Conservation (phyloP, 1,140 invertebrate species). For the Octopus bimaculoides region DNA sequence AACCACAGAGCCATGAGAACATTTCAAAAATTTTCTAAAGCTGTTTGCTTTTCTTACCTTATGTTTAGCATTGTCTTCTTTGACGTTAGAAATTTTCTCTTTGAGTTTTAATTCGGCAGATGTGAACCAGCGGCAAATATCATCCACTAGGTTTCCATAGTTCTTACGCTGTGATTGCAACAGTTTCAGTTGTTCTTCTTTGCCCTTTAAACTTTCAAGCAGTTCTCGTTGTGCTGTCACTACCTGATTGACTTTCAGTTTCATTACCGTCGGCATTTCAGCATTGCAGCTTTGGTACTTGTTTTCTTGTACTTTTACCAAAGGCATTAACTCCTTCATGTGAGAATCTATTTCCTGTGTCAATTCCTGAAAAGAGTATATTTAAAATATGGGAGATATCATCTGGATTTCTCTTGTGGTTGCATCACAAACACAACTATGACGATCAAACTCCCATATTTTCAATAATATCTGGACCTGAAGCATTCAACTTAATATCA, state of each 20-base stretch:
- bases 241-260: slow-evolving; percentile 15
- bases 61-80: slow-evolving; percentile 34
- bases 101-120: slow-evolving; percentile 36
- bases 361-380: slow-evolving; percentile 25
- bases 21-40: too few species aligned
- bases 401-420: too few species aligned
- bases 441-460: too few species aligned
- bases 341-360: slow-evolving; percentile 38
- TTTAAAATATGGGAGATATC: too few species aligned
- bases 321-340: slow-evolving; percentile 34
- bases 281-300: slow-evolving; percentile 33
- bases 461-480: too few species aligned
- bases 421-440: too few species aligned
- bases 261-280: slow-evolving; percentile 34
- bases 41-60: slow-evolving; percentile 30
- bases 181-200: slow-evolving; percentile 39
- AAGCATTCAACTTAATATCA: too few species aligned
- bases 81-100: slow-evolving; percentile 36
- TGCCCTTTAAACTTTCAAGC: slow-evolving; percentile 30
- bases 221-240: slow-evolving; percentile 28
- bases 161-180: slow-evolving; percentile 38
- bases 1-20: too few species aligned
- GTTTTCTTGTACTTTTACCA: slow-evolving; percentile 30
- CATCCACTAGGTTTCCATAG: slow-evolving; percentile 29
- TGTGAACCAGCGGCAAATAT: slow-evolving; percentile 37